phyloP scores from a whole-genome alignment of 2,797 vertebrate species.

The Anableps anableps region DNA sequence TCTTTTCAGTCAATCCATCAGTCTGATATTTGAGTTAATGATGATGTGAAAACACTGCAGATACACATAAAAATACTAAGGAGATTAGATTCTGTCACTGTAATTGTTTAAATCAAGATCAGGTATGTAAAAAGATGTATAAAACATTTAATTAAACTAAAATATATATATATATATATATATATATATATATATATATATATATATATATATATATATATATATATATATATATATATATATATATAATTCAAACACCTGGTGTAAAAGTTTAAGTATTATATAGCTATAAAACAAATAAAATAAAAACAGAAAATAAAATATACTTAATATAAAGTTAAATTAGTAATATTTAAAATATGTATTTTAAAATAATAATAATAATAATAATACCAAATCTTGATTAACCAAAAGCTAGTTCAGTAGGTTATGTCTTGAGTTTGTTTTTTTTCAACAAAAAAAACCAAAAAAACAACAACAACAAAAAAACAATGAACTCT shows the following conservation, averaged over 20 bases:
- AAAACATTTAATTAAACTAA: not conserved
- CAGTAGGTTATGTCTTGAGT: not conserved
- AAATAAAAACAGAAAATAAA: not conserved
- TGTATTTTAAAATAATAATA: not conserved
- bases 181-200: not conserved
- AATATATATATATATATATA: not conserved
- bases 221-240: not conserved
- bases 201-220: not conserved
- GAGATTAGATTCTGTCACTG: not conserved
- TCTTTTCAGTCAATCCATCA: not conserved
- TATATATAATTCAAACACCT: not conserved
- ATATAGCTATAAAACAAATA: not conserved
- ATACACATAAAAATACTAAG: not conserved
- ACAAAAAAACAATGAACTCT: too few species aligned
- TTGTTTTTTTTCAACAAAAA: too few species aligned
- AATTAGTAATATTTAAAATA: not conserved
- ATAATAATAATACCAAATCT: too few species aligned
- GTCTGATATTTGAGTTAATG: not conserved
- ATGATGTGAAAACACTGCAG: not conserved
- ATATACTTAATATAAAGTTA: not conserved
- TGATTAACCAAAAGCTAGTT: not conserved
- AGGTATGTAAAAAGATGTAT: not conserved
- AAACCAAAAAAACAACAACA: too few species aligned
- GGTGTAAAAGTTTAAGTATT: not conserved
- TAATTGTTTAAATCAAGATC: not conserved